Evolutionary conservation across 2,113 vertebrate species (phyloP).

Genomic region (Carlito syrichta): DNA sequence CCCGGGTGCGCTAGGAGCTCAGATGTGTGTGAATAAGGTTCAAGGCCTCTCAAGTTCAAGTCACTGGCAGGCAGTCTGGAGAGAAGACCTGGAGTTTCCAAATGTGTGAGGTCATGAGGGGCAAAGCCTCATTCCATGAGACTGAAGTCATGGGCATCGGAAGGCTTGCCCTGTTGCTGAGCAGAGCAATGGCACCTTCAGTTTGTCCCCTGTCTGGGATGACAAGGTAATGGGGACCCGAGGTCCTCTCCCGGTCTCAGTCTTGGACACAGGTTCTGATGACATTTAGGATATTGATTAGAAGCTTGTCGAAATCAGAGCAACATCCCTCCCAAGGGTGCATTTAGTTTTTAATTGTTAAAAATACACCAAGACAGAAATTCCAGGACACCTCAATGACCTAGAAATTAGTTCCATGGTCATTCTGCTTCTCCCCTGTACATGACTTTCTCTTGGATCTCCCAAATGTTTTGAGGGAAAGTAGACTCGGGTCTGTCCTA

Average conservation of each 20-base stretch:
- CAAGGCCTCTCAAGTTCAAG: constrained; percentile 38
- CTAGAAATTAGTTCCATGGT: constrained; percentile 13
- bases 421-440: neutral
- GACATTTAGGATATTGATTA: neutral
- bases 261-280: neutral
- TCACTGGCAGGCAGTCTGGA: neutral
- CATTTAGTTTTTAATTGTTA: constrained; percentile 22
- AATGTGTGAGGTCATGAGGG: neutral
- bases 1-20: neutral
- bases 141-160: neutral
- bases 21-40: neutral
- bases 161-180: neutral
- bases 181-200: neutral
- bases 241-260: neutral
- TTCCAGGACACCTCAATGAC: neutral
- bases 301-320: neutral
- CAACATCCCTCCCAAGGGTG: neutral
- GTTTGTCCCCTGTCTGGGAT: too few species aligned
- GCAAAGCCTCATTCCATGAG: neutral
- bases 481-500: neutral
- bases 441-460: too few species aligned
- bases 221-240: too few species aligned
- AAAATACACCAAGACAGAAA: constrained; percentile 31
- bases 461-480: neutral
- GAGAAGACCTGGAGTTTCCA: neutral